Percentiles rank a stretch among this genome's conserved stretches.
These are phyloP conservation scores for Carassius gibelio DNA, from an alignment of 2,113 vertebrate genomes.

Conservation along the genomic window DNA sequence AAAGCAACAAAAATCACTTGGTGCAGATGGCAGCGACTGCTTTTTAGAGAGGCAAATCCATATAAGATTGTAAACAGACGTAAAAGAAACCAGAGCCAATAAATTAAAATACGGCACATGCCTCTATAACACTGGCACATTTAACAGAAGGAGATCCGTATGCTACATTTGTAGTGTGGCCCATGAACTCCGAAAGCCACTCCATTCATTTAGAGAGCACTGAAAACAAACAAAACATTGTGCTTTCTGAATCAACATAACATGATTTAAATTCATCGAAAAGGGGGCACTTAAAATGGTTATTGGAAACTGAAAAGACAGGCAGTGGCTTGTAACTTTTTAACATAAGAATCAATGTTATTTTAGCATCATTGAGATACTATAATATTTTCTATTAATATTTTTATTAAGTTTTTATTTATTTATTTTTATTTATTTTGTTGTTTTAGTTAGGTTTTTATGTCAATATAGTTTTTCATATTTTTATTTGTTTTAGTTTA, in stretches of 20 bases:
- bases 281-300: neutral
- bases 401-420: too few relatives aligned
- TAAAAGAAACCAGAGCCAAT: neutral
- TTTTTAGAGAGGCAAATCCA: neutral
- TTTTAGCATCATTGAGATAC: too few relatives aligned
- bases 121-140: slow-evolving; percentile 75
- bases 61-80: neutral
- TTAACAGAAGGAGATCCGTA: slow-evolving; percentile 69
- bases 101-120: slow-evolving; percentile 57
- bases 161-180: slow-evolving; percentile 82
- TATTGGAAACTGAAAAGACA: too few relatives aligned
- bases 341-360: too few relatives aligned
- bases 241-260: neutral
- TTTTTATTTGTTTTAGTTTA: too few relatives aligned
- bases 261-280: neutral
- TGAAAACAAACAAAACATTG: slow-evolving; percentile 62
- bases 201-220: slow-evolving; percentile 87
- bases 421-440: too few relatives aligned
- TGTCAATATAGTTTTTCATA: too few relatives aligned
- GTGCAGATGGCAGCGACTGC: neutral
- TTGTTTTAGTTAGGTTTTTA: too few relatives aligned
- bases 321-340: too few relatives aligned
- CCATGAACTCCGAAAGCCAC: slow-evolving; percentile 94
- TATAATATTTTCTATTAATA: too few relatives aligned
- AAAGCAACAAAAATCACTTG: neutral